These are phyloP conservation scores for Psococerastis gibbosa DNA, from an alignment of 2,888 invertebrate species.

Conservation along the genomic window DNA sequence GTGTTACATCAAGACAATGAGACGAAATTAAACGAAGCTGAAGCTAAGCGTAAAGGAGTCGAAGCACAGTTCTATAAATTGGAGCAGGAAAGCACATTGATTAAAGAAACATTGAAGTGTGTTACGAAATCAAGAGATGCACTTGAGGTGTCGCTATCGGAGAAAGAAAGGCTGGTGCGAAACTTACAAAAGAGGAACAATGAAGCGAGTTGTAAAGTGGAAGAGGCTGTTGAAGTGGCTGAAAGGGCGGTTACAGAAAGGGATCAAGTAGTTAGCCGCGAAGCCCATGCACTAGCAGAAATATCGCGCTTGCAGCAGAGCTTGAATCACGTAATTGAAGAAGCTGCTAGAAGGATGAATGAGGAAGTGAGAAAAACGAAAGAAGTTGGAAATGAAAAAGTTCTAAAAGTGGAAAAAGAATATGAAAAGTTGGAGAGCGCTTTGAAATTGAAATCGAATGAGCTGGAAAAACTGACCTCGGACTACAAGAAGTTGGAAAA, in stretches of 20 bases:
- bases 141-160: neutral
- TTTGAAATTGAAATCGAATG: neutral
- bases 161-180: neutral
- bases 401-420: neutral
- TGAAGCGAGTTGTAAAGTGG: constrained; percentile 7
- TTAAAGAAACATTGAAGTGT: neutral
- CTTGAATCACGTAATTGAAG: constrained; percentile 2
- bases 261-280: neutral
- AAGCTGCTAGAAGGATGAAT: neutral
- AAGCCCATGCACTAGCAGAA: constrained; percentile 3
- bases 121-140: constrained; percentile 1
- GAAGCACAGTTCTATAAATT: neutral
- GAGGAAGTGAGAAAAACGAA: neutral
- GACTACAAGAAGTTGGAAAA: constrained; percentile 4
- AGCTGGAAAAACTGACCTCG: neutral
- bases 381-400: neutral
- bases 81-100: constrained; percentile 6
- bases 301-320: neutral
- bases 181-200: neutral
- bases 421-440: neutral
- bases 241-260: constrained; percentile 5
- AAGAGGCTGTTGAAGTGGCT: constrained; percentile 4
- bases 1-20: neutral
- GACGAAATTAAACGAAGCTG: neutral
- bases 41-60: neutral